These are phyloP conservation scores for Squalus acanthias DNA, from an alignment of 2,797 vertebrate genomes.

Conservation along the genomic window DNA sequence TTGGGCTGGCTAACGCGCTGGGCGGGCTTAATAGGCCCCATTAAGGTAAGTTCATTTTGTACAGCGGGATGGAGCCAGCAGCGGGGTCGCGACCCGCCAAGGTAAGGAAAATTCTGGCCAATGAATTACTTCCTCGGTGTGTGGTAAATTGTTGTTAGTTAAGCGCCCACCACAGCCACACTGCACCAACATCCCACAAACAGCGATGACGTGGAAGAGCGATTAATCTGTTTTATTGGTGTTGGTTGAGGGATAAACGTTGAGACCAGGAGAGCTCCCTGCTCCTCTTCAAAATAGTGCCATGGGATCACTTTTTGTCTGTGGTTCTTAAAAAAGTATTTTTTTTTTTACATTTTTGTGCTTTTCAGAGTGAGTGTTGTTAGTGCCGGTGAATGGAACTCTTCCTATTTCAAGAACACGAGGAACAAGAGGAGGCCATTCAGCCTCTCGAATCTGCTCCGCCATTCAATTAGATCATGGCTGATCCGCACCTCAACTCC, in stretches of 20 bases:
- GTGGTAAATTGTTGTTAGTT: background rate
- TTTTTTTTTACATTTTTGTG: background rate
- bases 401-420: no score
- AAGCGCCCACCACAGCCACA: no score
- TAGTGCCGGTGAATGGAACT: background rate
- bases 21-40: no score
- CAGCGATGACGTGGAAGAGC: background rate
- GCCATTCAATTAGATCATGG: background rate
- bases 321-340: background rate
- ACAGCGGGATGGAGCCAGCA: no score
- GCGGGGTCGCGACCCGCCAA: no score
- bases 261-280: background rate
- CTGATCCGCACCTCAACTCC: background rate
- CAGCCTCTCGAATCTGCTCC: background rate
- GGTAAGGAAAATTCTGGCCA: no score
- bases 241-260: background rate
- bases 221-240: background rate
- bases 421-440: background rate
- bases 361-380: background rate
- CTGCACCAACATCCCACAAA: background rate
- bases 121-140: background rate
- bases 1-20: no score
- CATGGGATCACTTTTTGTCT: background rate
- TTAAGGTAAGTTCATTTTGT: no score
- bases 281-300: background rate